These are phyloP conservation scores for Scatophagus argus DNA, from an alignment of 2,113 vertebrate species.

Conservation along the genomic window DNA sequence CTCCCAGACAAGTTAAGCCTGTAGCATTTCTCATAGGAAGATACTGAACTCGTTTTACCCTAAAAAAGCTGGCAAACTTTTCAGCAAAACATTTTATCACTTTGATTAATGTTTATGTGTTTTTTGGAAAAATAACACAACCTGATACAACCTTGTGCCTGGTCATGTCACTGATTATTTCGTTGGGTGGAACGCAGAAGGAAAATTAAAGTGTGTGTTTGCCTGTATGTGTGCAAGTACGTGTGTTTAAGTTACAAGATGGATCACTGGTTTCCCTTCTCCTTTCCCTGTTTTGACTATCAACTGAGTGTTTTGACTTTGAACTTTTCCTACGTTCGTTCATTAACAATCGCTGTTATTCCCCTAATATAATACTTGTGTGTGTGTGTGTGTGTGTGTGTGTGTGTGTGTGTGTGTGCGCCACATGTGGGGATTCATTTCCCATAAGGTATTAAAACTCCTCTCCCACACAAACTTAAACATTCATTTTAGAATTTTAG, in stretches of 20 bases:
- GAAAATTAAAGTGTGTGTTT: conserved; percentile 46
- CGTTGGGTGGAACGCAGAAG: conserved; percentile 40
- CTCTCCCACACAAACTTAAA: neutral
- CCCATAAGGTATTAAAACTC: neutral
- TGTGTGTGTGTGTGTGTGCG: conserved; percentile 14
- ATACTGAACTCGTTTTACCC: conserved; percentile 33
- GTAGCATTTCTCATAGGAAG: conserved; percentile 11
- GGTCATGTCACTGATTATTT: conserved; percentile 35
- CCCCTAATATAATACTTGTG: conserved; percentile 20
- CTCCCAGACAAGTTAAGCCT: conserved; percentile 16
- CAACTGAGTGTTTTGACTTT: conserved; percentile 67
- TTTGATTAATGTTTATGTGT: conserved; percentile 62
- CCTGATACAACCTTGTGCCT: conserved; percentile 22
- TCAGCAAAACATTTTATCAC: conserved; percentile 42
- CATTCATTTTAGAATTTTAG: conserved; percentile 22
- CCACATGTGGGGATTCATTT: neutral
- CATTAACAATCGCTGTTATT: conserved; percentile 32
- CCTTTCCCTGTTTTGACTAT: conserved; percentile 64
- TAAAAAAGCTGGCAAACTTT: conserved; percentile 40
- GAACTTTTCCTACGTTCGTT: conserved; percentile 37
- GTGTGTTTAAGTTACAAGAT: conserved; percentile 29
- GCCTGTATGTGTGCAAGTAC: neutral
- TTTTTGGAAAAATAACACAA: conserved; percentile 58
- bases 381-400: conserved; percentile 9
- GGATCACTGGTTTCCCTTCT: conserved; percentile 40